Evolutionary conservation across 2,797 vertebrate genomes (phyloP), one percentile per base, ranked within the genome.

Genomic region (Peromyscus eremicus): DNA sequence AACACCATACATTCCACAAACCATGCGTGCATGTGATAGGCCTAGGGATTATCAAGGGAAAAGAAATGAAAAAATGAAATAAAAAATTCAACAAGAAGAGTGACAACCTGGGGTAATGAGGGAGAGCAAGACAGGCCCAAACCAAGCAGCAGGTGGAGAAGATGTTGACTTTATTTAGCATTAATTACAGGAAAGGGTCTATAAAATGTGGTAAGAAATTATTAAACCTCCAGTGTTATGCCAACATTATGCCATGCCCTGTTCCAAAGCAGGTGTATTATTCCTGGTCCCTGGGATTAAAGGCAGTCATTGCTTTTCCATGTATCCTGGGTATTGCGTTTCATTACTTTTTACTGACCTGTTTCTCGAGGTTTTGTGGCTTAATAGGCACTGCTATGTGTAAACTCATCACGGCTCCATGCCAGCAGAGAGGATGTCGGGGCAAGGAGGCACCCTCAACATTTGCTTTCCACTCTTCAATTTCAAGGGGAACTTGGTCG

Each of bases 171-270:
- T 98, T 98, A 98, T 98, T 98, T 98, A 98, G 98, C 97, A 98
- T 98, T 98, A 98, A 98, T 98, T 98, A 97, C 98, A 99, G 98
- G 98, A 98, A 99, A 98, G 96, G 96, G 98, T 96, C 98, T 98
- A 97, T 98, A 98, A 98, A 98, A 97, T 97, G 97, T 2, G 96
- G 98, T 98, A 94, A 97, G 97, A 57, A 88, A 98, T 98, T 96
- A 98, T 98, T 98, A 98, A 98, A 96, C 94, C 97, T 97, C 97
- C 97, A 95, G n/a, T 97, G 98, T 98, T 98, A 98, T 98, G 98
- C 98, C 98, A 98, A 97, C 97, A 98, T 97, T 98, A 97, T 98
- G 98, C 98, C 98, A 98, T 97, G 97, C 97, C 92, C 88, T 95
- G 94, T 95, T 93, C 91, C 57, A 19, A 92, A 98, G 94, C 98